These are phyloP conservation scores for Plebejus argus DNA, from an alignment of 2,888 invertebrate species.

Conservation along the genomic window DNA sequence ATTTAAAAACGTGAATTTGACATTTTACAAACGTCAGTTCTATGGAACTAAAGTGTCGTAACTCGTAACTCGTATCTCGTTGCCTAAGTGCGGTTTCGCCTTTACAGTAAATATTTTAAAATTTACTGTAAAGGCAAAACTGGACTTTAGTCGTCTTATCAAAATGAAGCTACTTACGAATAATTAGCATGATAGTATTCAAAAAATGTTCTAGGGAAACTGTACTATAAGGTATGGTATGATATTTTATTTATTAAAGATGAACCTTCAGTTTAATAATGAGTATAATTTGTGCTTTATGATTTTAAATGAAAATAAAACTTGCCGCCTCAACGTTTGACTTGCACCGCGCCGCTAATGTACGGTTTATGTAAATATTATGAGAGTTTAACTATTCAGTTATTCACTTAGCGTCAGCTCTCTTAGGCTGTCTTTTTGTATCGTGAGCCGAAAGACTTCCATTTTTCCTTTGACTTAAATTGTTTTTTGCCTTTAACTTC, in stretches of 20 bases:
- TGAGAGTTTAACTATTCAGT: slow-evolving; percentile 79
- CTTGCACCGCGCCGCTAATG: slow-evolving; percentile 65
- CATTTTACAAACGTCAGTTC: too few species aligned
- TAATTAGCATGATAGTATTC: too few species aligned
- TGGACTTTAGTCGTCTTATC: too few species aligned
- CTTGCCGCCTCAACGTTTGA: slow-evolving; percentile 49
- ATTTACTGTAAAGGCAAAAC: too few species aligned
- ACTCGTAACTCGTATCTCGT: too few species aligned
- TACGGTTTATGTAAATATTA: slow-evolving; percentile 77
- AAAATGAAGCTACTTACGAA: too few species aligned
- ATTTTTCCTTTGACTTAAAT: slow-evolving; percentile 50
- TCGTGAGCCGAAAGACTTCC: slow-evolving; percentile 57
- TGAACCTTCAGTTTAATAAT: neutral
- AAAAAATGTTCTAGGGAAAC: too few species aligned
- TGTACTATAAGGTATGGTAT: too few species aligned
- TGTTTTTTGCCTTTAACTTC: slow-evolving; percentile 45
- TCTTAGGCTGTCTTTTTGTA: slow-evolving; percentile 68
- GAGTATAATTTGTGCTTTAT: neutral
- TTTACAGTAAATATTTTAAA: too few species aligned
- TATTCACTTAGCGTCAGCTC: slow-evolving; percentile 75
- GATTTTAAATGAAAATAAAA: slow-evolving; percentile 26
- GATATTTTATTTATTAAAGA: neutral
- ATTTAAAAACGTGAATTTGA: too few species aligned
- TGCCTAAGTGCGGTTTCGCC: too few species aligned
- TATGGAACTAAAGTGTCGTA: too few species aligned